Base-by-base conservation (phyloP, 2,888 invertebrate genomes). In the Celastrina argiolus region DNA sequence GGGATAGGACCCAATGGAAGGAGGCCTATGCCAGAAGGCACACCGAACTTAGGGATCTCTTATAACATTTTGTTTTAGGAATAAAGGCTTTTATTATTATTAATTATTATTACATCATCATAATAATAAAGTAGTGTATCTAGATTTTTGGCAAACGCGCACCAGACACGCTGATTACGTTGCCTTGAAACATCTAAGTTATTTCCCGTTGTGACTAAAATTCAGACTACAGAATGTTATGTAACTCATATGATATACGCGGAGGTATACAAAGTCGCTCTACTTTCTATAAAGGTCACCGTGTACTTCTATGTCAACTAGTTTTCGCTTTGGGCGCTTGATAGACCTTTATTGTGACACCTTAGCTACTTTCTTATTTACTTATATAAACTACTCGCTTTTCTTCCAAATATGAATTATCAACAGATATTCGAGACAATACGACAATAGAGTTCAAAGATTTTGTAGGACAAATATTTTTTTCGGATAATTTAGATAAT, bases 301-400 rank as follows among this genome's bases (percentile, higher is more conserved):
- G 39, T 59, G 34, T 61, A 34, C 61, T 61, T 61, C 61, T 61
- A 61, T 61, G 61, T 61, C 39, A 39, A 61, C 61, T 61, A 61
- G 61, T 61, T 61, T 61, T 61, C 14, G 36, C 61, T 61, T 61
- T 61, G 36, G 61, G 22, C 59, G 36, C 61, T 39, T 61, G 61
- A 61, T 61, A 39, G 36, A 59, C 59, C 31, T 31, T 31, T 31
- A 31, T 22, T 22, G 36, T 7, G 22, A 36, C 61, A 22, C 14
- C 10, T 22, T 39, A 22, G 61, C 5, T 12, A 10, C 22, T n/a
- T 16, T 59, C 34, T 59, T 59, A 45, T 18, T 16, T 2, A n/a
- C n/a, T n/a, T n/a, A n/a, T n/a, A n/a, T n/a, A n/a, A n/a, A n/a
- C n/a, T n/a, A n/a, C n/a, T n/a, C n/a, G n/a, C n/a, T n/a, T n/a